Evolutionary conservation across 1,140 invertebrate species (phyloP).

Genomic region (Eumeta japonica): DNA sequence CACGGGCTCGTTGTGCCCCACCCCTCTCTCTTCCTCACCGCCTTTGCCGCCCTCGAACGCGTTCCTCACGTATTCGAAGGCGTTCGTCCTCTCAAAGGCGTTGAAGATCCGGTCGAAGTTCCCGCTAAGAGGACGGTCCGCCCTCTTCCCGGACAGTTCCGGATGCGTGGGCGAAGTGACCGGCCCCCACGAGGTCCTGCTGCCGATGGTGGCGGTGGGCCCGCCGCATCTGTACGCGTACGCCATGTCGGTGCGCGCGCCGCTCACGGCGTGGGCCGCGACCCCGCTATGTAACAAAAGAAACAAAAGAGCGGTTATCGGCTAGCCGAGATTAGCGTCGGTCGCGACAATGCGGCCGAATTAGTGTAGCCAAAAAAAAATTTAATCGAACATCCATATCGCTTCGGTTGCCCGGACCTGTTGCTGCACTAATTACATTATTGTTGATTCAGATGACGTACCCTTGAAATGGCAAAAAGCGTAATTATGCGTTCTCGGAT

Average conservation of each 20-base stretch:
- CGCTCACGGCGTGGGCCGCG: conserved; percentile 4
- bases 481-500: too few relatives aligned
- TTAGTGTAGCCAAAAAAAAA: too few relatives aligned
- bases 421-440: too few relatives aligned
- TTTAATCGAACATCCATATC: too few relatives aligned
- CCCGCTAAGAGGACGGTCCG: conserved; percentile 44
- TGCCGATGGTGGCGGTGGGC: conserved; percentile 59
- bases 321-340: neutral
- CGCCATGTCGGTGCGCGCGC: conserved; percentile 52
- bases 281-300: conserved; percentile 18
- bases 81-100: conserved; percentile 51
- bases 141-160: conserved; percentile 31
- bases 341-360: conserved; percentile 1
- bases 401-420: too few relatives aligned
- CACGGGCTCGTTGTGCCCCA: conserved; percentile 39
- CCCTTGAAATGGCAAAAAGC: too few relatives aligned
- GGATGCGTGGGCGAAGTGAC: conserved; percentile 56
- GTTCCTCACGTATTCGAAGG: conserved; percentile 47
- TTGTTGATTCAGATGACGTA: too few relatives aligned
- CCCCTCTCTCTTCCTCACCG: conserved; percentile 24
- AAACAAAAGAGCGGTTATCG: conserved; percentile 4
- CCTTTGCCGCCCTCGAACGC: conserved; percentile 26
- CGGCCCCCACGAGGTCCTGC: conserved; percentile 67
- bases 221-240: conserved; percentile 63
- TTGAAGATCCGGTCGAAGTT: conserved; percentile 56